phyloP scores from a whole-genome alignment of 1,140 invertebrate species.

The Drosophila simulans region DNA sequence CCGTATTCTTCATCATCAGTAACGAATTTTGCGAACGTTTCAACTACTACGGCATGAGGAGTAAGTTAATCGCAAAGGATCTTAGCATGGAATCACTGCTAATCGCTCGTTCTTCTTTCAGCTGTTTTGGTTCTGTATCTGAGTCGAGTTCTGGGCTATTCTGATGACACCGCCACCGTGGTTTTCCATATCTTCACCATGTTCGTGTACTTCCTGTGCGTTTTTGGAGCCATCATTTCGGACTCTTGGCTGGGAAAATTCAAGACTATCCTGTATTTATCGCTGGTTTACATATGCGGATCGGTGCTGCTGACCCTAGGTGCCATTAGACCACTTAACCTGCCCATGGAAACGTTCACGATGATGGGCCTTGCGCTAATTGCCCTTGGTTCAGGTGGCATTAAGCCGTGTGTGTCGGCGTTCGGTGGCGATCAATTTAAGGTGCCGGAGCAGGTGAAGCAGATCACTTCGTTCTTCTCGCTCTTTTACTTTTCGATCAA shows the following conservation, averaged over 20 bases:
- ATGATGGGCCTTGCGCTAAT: slow-evolving; percentile 92
- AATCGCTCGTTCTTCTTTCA: slow-evolving; percentile 84
- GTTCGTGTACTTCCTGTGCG: slow-evolving; percentile 92
- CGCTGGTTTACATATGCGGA: slow-evolving; percentile 94
- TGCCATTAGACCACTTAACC: slow-evolving; percentile 87
- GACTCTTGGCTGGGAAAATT: slow-evolving; percentile 93
- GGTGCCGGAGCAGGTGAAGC: slow-evolving; percentile 90
- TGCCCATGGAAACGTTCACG: slow-evolving; percentile 88
- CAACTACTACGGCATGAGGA: slow-evolving; percentile 97
- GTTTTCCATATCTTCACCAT: slow-evolving; percentile 93
- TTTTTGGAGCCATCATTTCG: slow-evolving; percentile 93
- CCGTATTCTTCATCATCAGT: slow-evolving; percentile 96
- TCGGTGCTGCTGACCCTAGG: slow-evolving; percentile 92
- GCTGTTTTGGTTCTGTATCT: slow-evolving; percentile 92
- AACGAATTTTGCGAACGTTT: slow-evolving; percentile 99
- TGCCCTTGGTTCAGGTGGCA: slow-evolving; percentile 96
- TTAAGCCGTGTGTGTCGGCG: slow-evolving; percentile 98
- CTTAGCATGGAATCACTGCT: slow-evolving; percentile 84
- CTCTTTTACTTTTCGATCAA: slow-evolving; percentile 98
- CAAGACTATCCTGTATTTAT: slow-evolving; percentile 94
- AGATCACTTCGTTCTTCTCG: slow-evolving; percentile 95
- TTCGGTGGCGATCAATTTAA: slow-evolving; percentile 99
- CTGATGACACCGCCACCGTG: slow-evolving; percentile 89
- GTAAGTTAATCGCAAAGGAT: slow-evolving; percentile 86
- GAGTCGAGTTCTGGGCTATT: slow-evolving; percentile 87